Evolutionary conservation across 2,113 vertebrate genomes (phyloP), one percentile per base, ranked within the genome.

Genomic region (Chaenogobius annularis): DNA sequence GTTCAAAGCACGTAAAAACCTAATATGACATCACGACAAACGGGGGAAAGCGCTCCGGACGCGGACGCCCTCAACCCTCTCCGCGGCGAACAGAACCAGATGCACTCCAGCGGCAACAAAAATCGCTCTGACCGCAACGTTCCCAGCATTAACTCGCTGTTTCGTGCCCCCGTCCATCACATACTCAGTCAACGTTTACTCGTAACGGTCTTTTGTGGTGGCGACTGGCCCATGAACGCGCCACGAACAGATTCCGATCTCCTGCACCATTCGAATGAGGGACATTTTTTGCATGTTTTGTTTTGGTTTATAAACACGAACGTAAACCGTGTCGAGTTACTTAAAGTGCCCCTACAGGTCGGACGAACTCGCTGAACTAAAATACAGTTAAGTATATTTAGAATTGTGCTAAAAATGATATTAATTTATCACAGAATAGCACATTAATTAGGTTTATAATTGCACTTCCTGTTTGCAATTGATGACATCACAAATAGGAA

Each of bases 181-280:
- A 77, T 73, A 77, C 79, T 70, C 48, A 31, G 50, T 37, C 37
- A 59, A 75, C 58, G 68, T 81, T 85, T 82, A 89, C 87, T 87
- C 77, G 86, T 81, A 91, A 90, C 88, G 90, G 67, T 70, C 74
- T 40, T 20, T 7, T 14, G 26, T 6, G 83, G 72, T 74, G 74
- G 74, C 88, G 83, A 73, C 87, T 26, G 64, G 52, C 73, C 52
- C 64, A 79, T 69, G 14, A 63, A 63, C 10, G 69, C 62, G 54
- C 64, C 84, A 84, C 87, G 85, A 88, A 90, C 87, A 87, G 73
- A 83, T 68, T 79, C 68, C 85, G 69, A 87, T 83, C 83, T 72
- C 66, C 77, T 79, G 70, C 81, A 87, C 79, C 75, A 87, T 79
- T 79, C 44, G 52, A 54, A 79, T 66, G 71, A 68, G 65, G 61